Conservation (phyloP, 2,888 invertebrate species). For the Antheraea yamamai region DNA sequence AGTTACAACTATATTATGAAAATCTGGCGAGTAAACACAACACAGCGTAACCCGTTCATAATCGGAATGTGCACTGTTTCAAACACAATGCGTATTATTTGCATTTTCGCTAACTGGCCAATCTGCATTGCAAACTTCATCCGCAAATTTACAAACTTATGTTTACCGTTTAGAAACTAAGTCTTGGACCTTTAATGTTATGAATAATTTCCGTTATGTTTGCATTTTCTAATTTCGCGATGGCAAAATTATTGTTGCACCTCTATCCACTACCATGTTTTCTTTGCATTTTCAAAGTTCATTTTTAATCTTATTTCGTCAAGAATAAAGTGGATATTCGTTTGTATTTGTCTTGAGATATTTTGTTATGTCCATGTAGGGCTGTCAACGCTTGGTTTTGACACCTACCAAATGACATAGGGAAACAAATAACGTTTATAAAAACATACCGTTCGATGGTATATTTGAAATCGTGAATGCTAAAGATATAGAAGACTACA, state of each 20-base stretch:
- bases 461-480: not conserved
- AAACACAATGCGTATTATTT: slow-evolving; percentile 37
- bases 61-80: slow-evolving; percentile 6
- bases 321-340: not conserved
- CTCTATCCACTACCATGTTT: not conserved
- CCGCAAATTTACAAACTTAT: not conserved
- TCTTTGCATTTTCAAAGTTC: not conserved
- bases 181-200: not conserved
- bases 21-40: not conserved
- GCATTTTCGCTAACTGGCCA: slow-evolving; percentile 17
- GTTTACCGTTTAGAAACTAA: not conserved
- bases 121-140: slow-evolving; percentile 12
- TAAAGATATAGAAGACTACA: not conserved
- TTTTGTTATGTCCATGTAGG: not conserved
- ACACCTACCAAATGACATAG: not conserved
- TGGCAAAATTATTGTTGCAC: not conserved
- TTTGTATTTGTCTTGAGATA: not conserved
- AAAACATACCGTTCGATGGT: not conserved
- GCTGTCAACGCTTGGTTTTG: not conserved
- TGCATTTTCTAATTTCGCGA: not conserved
- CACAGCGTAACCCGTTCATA: not conserved
- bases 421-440: not conserved
- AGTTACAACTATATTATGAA: not conserved
- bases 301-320: not conserved
- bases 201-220: not conserved